Conservation (phyloP, 2,797 vertebrate genomes). For the Dallia pectoralis region DNA sequence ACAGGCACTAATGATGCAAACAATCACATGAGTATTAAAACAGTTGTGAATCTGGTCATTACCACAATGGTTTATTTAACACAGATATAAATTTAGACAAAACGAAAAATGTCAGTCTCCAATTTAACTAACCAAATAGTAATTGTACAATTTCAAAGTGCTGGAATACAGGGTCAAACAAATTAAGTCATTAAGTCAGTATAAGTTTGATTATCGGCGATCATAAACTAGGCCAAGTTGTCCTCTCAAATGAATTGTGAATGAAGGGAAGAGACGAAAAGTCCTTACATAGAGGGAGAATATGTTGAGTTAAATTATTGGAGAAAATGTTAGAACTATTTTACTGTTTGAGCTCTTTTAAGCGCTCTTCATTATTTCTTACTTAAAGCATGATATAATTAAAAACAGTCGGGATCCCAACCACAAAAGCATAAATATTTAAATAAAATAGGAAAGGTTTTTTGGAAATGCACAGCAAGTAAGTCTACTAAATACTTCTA, state of each 20-base stretch:
- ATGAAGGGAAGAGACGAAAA: slow-evolving; percentile 54
- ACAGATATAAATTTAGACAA: no score
- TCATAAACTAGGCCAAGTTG: slow-evolving; percentile 48
- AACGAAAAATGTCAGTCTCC: no score
- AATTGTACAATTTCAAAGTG: no score
- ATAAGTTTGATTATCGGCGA: slow-evolving; percentile 4
- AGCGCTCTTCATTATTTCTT: slow-evolving; percentile 25
- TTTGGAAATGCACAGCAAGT: slow-evolving; percentile 73
- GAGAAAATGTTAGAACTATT: slow-evolving; percentile 66
- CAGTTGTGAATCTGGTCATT: no score
- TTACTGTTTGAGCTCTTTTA: slow-evolving; percentile 37
- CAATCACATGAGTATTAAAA: no score
- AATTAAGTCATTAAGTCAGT: no score
- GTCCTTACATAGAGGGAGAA: slow-evolving; percentile 63
- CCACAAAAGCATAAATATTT: slow-evolving; percentile 81
- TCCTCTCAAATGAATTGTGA: slow-evolving; percentile 60
- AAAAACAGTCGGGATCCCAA: slow-evolving; percentile 69
- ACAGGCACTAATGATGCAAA: no score
- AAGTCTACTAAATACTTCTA: slow-evolving; percentile 66
- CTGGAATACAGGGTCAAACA: no score
- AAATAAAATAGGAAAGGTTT: slow-evolving; percentile 71
- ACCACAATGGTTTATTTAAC: no score
- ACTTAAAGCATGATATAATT: slow-evolving; percentile 64
- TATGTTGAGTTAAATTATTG: slow-evolving; percentile 58
- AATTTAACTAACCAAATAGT: no score